Evolutionary conservation across 2,888 invertebrate species (phyloP), one percentile per base, ranked within the genome.

Genomic region (Megaustenia siamemsis): DNA sequence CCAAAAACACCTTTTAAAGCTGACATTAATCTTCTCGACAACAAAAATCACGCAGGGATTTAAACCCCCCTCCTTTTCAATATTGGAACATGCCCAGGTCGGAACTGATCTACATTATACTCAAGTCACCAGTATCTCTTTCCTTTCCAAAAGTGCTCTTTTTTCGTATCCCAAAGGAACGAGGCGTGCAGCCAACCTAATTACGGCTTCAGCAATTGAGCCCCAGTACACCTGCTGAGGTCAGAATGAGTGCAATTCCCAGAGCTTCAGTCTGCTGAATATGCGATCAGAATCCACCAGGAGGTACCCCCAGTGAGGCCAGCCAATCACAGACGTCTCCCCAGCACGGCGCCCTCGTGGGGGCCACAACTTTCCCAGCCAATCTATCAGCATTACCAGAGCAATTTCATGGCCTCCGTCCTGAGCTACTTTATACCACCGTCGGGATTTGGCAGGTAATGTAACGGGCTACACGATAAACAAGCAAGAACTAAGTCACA

Each of bases 351-450:
- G 80, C 83, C 86, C 81, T 43, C 83, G 8, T 80, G 87, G 88
- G 86, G 84, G 78, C 83, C 80, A 69, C 86, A 88, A 88, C 86
- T 88, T 89, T 89, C 89, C 49, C 38, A 86, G 88, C 87, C 88
- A 90, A 90, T 90, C 89, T 89, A 89, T 90, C 90, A 89, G 86
- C 86, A 88, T 89, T 89, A 90, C 88, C 87, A 88, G 86, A 86
- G 88, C 88, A 88, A 88, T 88, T 89, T 90, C 86, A 86, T 87
- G 87, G 88, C 86, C 87, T 88, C 86, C 69, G 86, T 87, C 87
- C 88, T 86, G 83, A 76, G 89, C 86, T 88, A 88, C 86, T 86
- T 88, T 88, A 88, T 88, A 86, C 87, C 85, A 86, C 89, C 84
- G 60, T 53, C 63, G 88, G 88, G 89, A 86, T 49, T 73, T 56